Evolutionary conservation across 2,797 vertebrate genomes (phyloP), one percentile per base, ranked within the genome.

Genomic region (Sebastiscus albofasciatus): DNA sequence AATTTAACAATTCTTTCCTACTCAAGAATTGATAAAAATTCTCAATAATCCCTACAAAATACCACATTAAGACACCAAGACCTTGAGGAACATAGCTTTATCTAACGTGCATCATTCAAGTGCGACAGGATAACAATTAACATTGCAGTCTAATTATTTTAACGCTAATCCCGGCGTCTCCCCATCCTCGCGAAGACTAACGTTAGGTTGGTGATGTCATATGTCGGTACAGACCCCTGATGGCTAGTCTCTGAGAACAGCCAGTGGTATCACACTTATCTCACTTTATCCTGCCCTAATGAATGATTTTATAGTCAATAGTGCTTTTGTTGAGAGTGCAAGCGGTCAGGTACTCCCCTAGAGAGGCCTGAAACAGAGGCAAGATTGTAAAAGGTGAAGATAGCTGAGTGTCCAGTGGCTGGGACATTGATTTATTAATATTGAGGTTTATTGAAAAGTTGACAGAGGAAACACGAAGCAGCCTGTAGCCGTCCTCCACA

Each of bases 391-490:
- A 79, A 81, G 64, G 34, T 82, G 36, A 75, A 42, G 52, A 49
- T 27, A 10, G 72, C 27, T 10, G 16, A 29, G 60, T 5, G 6
- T 74, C 26, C 27, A 64, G 34, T 34, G 26, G 65, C 49, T 26
- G 4, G 22, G 16, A 42, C 68, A 87, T 76, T 34, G 8, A 86
- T 82, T 80, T 71, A 67, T 83, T 79, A 66, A 68, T 3, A 59
- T 61, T 75, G 55, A 22, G 31, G 58, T 75, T 85, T 74, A 75
- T 84, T 87, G 68, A 77, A 72, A 59, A 69, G 75, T 34, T 71
- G 66, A 60, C 42, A 72, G 56, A 77, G 58, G 36, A 62, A 79
- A 79, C 49, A 73, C 11, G n/a, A 68, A 83, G 67, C 81, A 67
- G 67, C 52, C 72, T 56, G 49, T n/a, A 12, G 26, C 36, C 54